Percentiles rank a stretch among this genome's conserved stretches.
phyloP scores from a whole-genome alignment of 2,888 invertebrate genomes.

The Chirona hameri region DNA sequence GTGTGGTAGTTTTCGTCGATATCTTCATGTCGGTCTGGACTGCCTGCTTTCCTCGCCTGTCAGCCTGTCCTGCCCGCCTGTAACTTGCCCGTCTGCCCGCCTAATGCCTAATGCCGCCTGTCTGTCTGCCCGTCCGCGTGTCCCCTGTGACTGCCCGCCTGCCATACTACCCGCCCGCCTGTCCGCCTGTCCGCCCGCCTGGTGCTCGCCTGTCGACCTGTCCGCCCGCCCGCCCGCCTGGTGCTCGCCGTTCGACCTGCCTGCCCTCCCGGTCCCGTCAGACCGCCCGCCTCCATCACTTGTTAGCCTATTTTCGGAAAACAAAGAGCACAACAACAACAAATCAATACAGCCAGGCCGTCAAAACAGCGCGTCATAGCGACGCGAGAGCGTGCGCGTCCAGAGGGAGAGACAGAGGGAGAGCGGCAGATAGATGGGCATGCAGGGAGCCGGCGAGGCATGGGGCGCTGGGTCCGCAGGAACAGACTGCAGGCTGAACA shows the following conservation, averaged over 20 bases:
- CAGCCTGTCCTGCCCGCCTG: no score
- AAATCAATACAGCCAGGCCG: conserved; percentile 10
- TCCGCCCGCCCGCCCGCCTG: background rate
- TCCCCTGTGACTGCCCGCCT: no score
- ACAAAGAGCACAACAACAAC: conserved; percentile 27
- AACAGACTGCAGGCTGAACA: background rate
- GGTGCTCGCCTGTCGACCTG: background rate
- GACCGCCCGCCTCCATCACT: background rate
- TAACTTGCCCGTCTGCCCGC: no score
- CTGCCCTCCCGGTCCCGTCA: no score
- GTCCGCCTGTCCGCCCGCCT: no score
- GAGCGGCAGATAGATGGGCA: background rate
- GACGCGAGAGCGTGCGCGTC: background rate
- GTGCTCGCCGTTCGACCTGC: background rate
- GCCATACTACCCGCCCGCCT: no score
- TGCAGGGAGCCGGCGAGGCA: background rate
- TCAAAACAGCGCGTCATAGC: conserved; percentile 13
- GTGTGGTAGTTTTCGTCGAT: no score
- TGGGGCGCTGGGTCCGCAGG: background rate
- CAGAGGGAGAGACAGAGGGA: background rate
- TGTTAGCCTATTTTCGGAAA: conserved; percentile 9
- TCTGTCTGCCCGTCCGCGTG: no score
- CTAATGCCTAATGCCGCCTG: no score
- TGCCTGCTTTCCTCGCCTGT: no score
- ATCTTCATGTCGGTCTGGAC: no score